Evolutionary conservation across 2,888 invertebrate genomes (phyloP).

Genomic region (Prenolepis imparis): DNA sequence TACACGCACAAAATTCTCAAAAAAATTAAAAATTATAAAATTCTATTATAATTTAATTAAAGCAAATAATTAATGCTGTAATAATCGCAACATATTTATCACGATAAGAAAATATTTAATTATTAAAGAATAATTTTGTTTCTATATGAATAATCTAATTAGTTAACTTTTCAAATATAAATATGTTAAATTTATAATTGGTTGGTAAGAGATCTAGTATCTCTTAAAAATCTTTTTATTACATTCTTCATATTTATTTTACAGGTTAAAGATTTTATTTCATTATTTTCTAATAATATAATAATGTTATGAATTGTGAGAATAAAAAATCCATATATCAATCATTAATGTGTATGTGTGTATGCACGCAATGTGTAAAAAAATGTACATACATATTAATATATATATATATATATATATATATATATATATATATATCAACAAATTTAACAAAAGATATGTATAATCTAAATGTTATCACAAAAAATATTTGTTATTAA

Average conservation of each 20-base stretch:
- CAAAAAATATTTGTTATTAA: background rate
- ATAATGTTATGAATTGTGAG: background rate
- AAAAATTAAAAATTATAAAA: background rate
- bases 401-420: no score
- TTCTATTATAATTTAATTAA: background rate
- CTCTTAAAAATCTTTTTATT: background rate
- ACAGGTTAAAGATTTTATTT: background rate
- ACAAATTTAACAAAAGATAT: no score
- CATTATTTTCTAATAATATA: background rate
- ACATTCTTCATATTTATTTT: background rate
- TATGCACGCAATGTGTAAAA: no score
- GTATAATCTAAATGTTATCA: background rate
- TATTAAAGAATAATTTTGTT: background rate
- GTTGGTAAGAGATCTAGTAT: background rate
- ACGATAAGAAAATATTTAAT: background rate
- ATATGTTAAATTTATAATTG: background rate
- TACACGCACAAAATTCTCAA: background rate
- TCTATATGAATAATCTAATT: background rate
- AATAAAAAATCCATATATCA: background rate
- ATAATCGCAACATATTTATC: background rate
- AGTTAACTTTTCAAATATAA: background rate
- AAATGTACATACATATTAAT: no score
- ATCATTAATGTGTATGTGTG: background rate
- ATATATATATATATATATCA: no score
- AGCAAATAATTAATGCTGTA: background rate